Evolutionary conservation across 2,888 invertebrate species (phyloP), one percentile per base, ranked within the genome.

Genomic region (Bibio marci): DNA sequence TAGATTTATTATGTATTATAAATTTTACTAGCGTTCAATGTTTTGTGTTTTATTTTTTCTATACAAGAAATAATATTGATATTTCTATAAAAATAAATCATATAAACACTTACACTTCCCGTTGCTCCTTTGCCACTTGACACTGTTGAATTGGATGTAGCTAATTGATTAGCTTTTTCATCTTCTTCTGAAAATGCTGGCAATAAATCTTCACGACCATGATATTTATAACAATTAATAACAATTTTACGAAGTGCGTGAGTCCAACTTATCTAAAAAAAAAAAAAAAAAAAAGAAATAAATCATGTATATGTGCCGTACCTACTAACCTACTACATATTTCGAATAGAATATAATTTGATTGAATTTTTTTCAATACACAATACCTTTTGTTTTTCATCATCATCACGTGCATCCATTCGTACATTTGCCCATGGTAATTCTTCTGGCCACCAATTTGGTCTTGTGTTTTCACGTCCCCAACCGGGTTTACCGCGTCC

Each of bases 401-500:
- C 91, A 59, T 94, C 94, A 15, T 87, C 78, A 47, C 95, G 70
- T 3, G 91, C 94, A 65, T 95, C 95, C 85, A 92, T 92, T 49
- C 94, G 71, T 12, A 95, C 94, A 67, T 95, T 95, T 43, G 94
- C 94, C 94, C 94, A 95, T 6, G 95, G 94, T 52, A 95, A 69
- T 64, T 94, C 94, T 61, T 85, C 85, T 17, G 95, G 95, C 95
- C 95, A 95, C 95, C 95, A 95, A 7, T 86, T 81, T 38, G 95
- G 95, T 47, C 91, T 71, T 41, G 91, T 94, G 14, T 91, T 90
- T 57, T 90, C 90, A 51, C 92, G 75, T 4, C 95, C 95, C 95
- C 95, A 95, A 30, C 94, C 94, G 33, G 94, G 95, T 63, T 95
- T 95, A 45, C 94, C 94, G 49, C 94, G 71, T 35, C 76, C 74